Evolutionary conservation across 2,797 vertebrate species (phyloP).

Genomic region (Megalops cyprinoides): DNA sequence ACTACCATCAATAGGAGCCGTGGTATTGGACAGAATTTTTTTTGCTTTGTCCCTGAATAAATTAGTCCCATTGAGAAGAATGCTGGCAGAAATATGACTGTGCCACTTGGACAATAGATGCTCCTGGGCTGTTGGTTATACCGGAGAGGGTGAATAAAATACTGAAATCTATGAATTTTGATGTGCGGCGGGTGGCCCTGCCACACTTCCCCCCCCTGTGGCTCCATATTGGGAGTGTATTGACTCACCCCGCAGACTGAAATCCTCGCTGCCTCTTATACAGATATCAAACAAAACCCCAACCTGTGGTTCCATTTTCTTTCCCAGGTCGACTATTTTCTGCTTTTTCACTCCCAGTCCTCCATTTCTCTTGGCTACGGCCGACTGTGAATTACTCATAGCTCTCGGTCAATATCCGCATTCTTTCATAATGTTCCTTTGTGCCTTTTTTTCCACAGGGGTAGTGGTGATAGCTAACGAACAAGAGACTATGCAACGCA

Average conservation of each 20-base stretch:
- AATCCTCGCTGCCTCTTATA: not conserved
- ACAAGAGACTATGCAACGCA: not conserved
- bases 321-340: not conserved
- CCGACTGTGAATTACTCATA: not conserved
- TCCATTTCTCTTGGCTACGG: not conserved
- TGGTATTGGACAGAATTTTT: not conserved
- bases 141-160: not conserved
- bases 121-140: not conserved
- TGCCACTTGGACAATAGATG: not conserved
- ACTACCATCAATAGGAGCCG: not conserved
- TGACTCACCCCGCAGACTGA: not conserved
- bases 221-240: not conserved
- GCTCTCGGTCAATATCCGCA: not conserved
- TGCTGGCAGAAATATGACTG: not conserved
- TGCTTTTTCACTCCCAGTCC: not conserved
- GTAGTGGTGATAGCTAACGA: not conserved
- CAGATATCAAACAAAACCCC: not conserved
- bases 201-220: not conserved
- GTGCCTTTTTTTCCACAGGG: not conserved
- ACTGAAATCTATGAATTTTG: not conserved
- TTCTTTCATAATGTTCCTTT: not conserved
- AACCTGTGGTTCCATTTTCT: not conserved
- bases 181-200: not conserved
- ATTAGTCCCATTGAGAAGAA: not conserved
- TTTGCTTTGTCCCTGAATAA: not conserved